A percentile compares a stretch with the other conserved stretches of the same genome.
These are phyloP conservation scores for Cebus imitator DNA, from an alignment of 2,113 vertebrate genomes.

Conservation along the genomic window DNA sequence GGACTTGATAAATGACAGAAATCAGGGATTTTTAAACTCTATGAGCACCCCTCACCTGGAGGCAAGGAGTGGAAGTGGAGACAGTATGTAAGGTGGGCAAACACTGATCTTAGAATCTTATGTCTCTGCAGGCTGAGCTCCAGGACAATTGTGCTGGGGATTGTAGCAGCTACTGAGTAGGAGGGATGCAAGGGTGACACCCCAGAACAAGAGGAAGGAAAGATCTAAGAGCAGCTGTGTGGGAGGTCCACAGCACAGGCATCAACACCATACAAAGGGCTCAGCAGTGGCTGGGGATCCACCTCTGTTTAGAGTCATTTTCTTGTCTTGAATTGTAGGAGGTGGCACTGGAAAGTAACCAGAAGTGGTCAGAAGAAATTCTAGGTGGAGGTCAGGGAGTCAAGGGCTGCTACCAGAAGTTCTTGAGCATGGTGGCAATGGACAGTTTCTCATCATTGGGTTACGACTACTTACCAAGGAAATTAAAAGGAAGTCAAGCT, in stretches of 20 bases:
- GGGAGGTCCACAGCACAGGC: too few relatives aligned
- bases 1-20: neutral
- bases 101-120: neutral
- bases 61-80: neutral
- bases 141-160: neutral
- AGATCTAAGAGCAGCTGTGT: neutral
- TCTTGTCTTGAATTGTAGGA: neutral
- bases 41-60: neutral
- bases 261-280: fast-evolving
- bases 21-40: too few relatives aligned
- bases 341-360: neutral
- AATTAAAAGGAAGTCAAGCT: neutral
- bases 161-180: neutral
- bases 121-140: neutral
- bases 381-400: too few relatives aligned
- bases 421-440: neutral
- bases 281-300: neutral
- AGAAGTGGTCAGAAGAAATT: neutral
- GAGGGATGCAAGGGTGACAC: neutral
- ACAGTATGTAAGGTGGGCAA: neutral
- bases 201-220: neutral
- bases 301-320: neutral
- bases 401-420: neutral
- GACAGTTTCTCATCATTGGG: fast-evolving
- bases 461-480: neutral